A percentile compares a stretch with the other conserved stretches of the same genome.
Conservation (phyloP, 2,113 vertebrate genomes). For the Mionectes macconnelli region DNA sequence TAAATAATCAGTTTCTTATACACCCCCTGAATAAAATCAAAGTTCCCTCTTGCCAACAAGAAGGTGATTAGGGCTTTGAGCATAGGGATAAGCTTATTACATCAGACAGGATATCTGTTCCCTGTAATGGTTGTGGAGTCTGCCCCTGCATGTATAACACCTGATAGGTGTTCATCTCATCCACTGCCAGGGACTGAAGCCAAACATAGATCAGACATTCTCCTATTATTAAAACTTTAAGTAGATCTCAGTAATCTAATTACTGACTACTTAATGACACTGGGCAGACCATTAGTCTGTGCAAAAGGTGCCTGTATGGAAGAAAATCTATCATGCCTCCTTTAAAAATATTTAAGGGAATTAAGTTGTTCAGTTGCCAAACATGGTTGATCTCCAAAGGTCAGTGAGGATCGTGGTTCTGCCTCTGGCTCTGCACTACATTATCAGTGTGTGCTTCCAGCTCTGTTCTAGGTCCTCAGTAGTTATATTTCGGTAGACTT, state of each 20-base stretch:
- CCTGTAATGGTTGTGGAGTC: not conserved
- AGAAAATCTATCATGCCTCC: not conserved
- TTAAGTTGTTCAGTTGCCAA: not conserved
- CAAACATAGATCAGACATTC: not conserved
- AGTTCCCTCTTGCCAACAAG: not conserved
- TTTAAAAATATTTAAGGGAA: not conserved
- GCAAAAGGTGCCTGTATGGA: not conserved
- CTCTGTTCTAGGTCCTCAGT: not conserved
- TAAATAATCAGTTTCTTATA: not conserved
- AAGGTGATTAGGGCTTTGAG: not conserved
- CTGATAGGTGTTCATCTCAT: not conserved
- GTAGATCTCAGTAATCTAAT: not conserved
- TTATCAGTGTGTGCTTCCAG: not conserved
- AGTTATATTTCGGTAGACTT: not conserved
- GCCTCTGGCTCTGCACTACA: not conserved
- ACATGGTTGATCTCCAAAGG: not conserved
- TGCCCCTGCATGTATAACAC: not conserved
- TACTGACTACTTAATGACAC: not conserved
- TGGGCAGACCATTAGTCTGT: not conserved
- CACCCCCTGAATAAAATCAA: not conserved
- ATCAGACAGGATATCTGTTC: not conserved
- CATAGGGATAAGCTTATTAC: not conserved
- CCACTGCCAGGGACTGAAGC: not conserved
- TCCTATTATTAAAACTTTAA: not conserved
- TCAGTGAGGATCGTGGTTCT: not conserved